These are phyloP conservation scores for Nannoperca australis DNA, from an alignment of 2,797 vertebrate species.

Conservation along the genomic window DNA sequence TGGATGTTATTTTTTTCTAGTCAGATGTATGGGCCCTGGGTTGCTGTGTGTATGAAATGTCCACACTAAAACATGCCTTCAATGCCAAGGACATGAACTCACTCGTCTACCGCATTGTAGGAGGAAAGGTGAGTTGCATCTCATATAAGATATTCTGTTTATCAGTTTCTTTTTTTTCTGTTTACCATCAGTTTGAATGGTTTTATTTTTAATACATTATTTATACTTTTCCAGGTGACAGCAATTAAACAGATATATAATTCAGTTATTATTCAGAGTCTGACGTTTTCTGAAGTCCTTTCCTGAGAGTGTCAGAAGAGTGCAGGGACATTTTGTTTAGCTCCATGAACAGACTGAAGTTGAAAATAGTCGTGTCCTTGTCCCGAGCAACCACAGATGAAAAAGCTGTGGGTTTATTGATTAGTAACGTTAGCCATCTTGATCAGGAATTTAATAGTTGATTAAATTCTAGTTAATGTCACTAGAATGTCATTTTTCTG, in stretches of 20 bases:
- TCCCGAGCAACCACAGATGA: background rate
- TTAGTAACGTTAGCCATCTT: background rate
- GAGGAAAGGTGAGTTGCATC: conserved; percentile 92
- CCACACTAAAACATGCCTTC: conserved; percentile 97
- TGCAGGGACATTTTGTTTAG: background rate
- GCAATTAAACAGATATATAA: background rate
- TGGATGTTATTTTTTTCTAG: conserved; percentile 75
- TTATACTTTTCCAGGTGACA: background rate
- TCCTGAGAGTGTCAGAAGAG: background rate
- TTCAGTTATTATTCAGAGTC: background rate
- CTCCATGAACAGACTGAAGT: background rate
- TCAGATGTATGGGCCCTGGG: conserved; percentile 98
- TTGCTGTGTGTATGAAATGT: conserved; percentile 98
- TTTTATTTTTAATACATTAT: background rate
- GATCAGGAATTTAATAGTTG: background rate
- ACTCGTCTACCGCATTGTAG: conserved; percentile 95
- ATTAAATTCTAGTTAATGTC: background rate
- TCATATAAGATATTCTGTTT: background rate
- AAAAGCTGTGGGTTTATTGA: background rate
- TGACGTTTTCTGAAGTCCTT: background rate
- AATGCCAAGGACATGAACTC: conserved; percentile 99
- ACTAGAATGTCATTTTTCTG: background rate
- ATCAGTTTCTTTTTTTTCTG: too few relatives aligned
- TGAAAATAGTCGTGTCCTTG: background rate
- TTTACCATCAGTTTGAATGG: background rate